phyloP scores from a whole-genome alignment of 1,140 invertebrate species.

The Artemia franciscana region DNA sequence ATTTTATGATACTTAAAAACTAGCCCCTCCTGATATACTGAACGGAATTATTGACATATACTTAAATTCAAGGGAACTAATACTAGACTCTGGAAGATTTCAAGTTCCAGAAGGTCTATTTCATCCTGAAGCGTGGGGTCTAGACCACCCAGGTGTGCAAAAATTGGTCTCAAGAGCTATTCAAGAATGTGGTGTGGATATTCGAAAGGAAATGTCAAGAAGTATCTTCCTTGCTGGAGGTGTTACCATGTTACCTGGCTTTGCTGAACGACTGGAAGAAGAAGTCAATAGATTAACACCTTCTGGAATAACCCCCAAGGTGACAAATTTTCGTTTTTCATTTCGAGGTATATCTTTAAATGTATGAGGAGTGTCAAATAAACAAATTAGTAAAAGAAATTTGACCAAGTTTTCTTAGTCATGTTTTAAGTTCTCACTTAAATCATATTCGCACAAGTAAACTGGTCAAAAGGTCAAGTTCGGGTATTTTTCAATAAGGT shows the following conservation, averaged over 20 bases:
- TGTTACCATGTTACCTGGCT: constrained; percentile 31
- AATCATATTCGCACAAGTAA: no score
- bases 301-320: constrained; percentile 31
- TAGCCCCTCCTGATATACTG: no score
- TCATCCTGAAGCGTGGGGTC: constrained; percentile 32
- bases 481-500: no score
- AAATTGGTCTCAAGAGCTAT: constrained; percentile 32
- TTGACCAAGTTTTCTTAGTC: no score
- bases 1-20: no score
- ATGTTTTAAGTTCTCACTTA: no score
- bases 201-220: constrained; percentile 26
- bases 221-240: constrained; percentile 29
- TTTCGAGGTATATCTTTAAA: no score
- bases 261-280: constrained; percentile 29
- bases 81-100: constrained; percentile 24
- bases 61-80: constrained; percentile 16
- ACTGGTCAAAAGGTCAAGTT: no score
- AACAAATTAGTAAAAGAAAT: no score
- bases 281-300: constrained; percentile 32
- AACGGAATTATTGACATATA: no score
- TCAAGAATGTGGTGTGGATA: constrained; percentile 29
- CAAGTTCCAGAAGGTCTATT: constrained; percentile 34
- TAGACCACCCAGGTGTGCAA: constrained; percentile 31
- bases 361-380: no score
- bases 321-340: no score